Conservation (phyloP, 92 coral and sea anemone genomes). For the Zoanthus sociatus region DNA sequence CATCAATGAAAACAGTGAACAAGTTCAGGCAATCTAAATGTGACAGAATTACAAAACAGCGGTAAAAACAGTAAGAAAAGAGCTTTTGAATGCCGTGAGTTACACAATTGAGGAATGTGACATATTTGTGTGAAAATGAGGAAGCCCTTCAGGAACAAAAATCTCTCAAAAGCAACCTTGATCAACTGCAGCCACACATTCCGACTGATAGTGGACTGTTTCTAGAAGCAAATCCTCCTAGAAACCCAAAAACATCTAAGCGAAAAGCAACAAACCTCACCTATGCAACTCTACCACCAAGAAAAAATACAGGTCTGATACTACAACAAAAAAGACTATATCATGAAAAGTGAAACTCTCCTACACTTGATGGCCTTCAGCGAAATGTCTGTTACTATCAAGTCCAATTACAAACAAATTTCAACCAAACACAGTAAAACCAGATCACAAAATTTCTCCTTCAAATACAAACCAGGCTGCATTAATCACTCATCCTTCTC, state of each 20-base stretch:
- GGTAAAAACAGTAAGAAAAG: slow-evolving; percentile 15
- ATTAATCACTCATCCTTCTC: not conserved
- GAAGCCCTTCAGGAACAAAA: slow-evolving; percentile 33
- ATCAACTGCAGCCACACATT: slow-evolving; percentile 25
- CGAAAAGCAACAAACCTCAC: not conserved
- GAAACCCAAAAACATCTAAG: slow-evolving; percentile 4
- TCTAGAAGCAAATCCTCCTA: slow-evolving; percentile 17
- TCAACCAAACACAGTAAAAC: not conserved
- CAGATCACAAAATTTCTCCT: not conserved
- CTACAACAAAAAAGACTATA: not conserved
- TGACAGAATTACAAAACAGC: not conserved
- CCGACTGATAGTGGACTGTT: slow-evolving; percentile 48
- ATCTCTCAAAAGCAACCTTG: slow-evolving; percentile 16
- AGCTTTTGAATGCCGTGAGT: slow-evolving; percentile 34
- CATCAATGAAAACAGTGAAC: not conserved
- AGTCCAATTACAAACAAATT: not conserved
- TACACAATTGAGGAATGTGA: slow-evolving; percentile 36
- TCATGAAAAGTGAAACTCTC: not conserved
- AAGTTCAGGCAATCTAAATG: not conserved
- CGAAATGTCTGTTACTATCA: not conserved
- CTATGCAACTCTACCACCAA: not conserved
- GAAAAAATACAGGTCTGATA: not conserved
- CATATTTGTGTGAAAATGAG: slow-evolving; percentile 44
- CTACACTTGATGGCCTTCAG: not conserved
- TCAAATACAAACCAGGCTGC: not conserved